Percentiles rank a stretch among this genome's conserved stretches.
Evolutionary conservation across 2,113 vertebrate genomes (phyloP).

Genomic region (Muntiacus muntjak): DNA sequence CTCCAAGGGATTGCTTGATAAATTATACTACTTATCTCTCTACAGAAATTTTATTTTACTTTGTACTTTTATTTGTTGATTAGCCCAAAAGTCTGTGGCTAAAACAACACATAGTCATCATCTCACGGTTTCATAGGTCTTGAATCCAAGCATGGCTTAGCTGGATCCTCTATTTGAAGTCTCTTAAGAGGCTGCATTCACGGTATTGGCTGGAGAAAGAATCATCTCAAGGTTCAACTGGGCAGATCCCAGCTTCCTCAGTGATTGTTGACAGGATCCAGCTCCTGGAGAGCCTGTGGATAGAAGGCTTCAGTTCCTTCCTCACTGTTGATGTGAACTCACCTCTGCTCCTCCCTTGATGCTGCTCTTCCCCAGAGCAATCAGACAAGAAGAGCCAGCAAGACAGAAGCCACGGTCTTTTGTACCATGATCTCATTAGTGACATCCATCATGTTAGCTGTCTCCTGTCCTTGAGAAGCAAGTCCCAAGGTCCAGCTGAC

Average conservation of each 20-base stretch:
- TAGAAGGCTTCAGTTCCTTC: background rate
- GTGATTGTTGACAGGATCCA: background rate
- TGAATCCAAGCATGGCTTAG: background rate
- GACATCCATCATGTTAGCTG: background rate
- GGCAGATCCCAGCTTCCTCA: too few relatives aligned
- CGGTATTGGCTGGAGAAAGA: background rate
- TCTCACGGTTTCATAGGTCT: background rate
- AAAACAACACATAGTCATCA: background rate
- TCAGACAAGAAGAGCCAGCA: background rate
- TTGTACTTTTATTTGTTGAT: background rate
- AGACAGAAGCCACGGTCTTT: background rate
- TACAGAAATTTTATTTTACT: background rate
- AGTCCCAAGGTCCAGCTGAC: background rate
- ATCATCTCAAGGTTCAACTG: background rate
- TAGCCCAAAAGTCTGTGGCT: background rate
- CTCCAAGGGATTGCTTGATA: background rate
- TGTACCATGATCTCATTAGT: background rate
- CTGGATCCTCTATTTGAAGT: background rate
- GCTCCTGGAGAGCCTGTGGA: background rate
- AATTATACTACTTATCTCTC: background rate
- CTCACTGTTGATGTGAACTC: background rate
- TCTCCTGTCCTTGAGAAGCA: background rate
- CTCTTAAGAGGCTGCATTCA: background rate
- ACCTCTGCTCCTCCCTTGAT: background rate
- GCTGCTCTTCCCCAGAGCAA: background rate